phyloP scores from a whole-genome alignment of 35 echinoderm and acorn worm species.

The Antedon bifida region DNA sequence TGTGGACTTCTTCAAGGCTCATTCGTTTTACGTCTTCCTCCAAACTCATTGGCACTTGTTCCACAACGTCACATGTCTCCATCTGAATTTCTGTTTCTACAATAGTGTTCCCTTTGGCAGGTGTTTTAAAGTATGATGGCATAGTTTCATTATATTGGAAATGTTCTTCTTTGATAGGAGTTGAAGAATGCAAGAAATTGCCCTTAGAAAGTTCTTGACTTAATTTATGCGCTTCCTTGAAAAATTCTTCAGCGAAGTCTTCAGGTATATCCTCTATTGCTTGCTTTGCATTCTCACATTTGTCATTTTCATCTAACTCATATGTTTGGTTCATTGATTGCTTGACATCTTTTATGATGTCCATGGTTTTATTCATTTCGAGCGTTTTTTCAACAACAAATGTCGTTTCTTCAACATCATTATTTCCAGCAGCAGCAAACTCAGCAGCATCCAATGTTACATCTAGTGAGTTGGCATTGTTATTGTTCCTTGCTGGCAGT shows the following conservation, averaged over 20 bases:
- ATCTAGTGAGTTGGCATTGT: not conserved
- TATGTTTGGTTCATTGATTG: not conserved
- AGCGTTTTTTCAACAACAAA: not conserved
- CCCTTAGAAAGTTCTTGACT: not conserved
- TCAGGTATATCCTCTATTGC: not conserved
- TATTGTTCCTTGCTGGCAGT: not conserved
- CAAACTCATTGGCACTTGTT: not conserved
- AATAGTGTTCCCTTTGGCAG: not conserved
- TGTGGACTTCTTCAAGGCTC: not conserved
- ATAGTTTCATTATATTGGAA: not conserved
- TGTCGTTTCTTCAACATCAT: not conserved
- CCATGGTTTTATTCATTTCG: not conserved
- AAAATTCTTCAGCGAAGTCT: not conserved
- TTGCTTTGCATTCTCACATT: not conserved
- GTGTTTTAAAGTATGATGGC: not conserved
- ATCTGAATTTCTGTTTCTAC: not conserved
- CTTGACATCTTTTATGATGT: not conserved
- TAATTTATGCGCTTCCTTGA: not conserved
- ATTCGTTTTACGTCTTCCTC: not conserved
- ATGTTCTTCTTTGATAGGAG: not conserved
- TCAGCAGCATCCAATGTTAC: not conserved
- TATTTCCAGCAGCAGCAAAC: not conserved
- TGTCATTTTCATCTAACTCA: not conserved
- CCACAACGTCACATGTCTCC: not conserved
- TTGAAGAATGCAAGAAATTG: not conserved